These are phyloP conservation scores for Rhodinocichla rosea DNA, from an alignment of 2,113 vertebrate species.

Conservation along the genomic window DNA sequence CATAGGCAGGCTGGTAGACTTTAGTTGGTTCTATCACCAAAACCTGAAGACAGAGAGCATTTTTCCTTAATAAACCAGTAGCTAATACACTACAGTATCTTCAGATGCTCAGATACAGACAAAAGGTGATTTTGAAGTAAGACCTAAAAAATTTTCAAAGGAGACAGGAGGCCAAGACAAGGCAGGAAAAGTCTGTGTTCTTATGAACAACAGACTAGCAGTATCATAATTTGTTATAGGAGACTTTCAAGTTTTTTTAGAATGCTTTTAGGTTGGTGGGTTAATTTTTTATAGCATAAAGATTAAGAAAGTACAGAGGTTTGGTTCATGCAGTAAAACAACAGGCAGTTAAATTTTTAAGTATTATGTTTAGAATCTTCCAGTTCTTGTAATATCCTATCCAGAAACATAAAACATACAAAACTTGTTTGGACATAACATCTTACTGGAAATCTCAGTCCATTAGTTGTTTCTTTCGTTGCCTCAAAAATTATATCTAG, in stretches of 20 bases:
- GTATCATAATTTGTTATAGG: neutral
- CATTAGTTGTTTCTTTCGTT: conserved; percentile 82
- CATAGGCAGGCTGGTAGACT: conserved; percentile 91
- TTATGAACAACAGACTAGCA: neutral
- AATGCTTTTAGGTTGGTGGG: neutral
- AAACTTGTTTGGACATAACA: neutral
- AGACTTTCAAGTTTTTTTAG: neutral
- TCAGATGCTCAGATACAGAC: neutral
- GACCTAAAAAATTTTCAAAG: neutral
- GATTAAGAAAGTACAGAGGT: neutral
- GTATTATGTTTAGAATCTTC: neutral
- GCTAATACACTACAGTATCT: neutral
- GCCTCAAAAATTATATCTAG: conserved; percentile 96
- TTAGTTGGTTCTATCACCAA: conserved; percentile 91
- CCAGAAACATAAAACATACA: conserved; percentile 26
- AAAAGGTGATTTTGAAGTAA: neutral
- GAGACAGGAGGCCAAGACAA: neutral
- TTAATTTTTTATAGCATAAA: neutral
- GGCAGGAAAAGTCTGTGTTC: neutral
- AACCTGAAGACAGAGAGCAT: conserved; percentile 75
- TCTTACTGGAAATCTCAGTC: conserved; percentile 91
- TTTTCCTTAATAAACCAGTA: neutral
- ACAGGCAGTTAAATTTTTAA: neutral
- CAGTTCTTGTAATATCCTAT: neutral
- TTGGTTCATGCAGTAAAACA: neutral